These are phyloP conservation scores for Lobophora halterata DNA, from an alignment of 2,888 invertebrate genomes.

Conservation along the genomic window DNA sequence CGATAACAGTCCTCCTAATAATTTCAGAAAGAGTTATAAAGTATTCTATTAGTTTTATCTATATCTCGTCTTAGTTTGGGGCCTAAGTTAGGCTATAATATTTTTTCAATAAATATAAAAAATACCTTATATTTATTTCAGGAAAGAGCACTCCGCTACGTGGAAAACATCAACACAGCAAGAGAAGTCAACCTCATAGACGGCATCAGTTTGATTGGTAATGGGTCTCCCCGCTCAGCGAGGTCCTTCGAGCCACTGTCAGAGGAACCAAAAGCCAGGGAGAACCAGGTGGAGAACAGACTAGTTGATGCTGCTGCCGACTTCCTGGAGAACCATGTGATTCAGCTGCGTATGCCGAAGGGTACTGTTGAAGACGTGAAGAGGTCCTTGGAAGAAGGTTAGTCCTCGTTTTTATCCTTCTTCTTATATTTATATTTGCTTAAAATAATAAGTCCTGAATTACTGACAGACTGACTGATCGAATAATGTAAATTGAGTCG, in stretches of 20 bases:
- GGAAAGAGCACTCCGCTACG: conserved; percentile 86
- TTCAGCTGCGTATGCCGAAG: conserved; percentile 90
- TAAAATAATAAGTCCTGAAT: too few relatives aligned
- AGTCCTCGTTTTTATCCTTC: conserved; percentile 34
- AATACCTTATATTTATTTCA: conserved; percentile 47
- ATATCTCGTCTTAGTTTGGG: too few relatives aligned
- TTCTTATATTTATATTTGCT: background rate
- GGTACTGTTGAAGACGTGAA: conserved; percentile 87
- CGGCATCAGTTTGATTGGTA: conserved; percentile 80
- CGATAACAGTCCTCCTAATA: too few relatives aligned
- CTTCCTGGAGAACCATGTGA: conserved; percentile 89
- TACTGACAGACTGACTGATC: too few relatives aligned
- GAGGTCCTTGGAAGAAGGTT: conserved; percentile 91
- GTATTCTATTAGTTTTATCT: too few relatives aligned
- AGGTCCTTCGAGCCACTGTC: conserved; percentile 83
- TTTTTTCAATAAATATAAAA: too few relatives aligned
- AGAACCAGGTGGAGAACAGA: conserved; percentile 86
- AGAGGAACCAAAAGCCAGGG: conserved; percentile 86
- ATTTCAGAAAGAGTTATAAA: too few relatives aligned
- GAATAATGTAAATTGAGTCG: too few relatives aligned
- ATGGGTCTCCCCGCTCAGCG: conserved; percentile 78
- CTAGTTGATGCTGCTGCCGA: conserved; percentile 87
- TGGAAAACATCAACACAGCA: conserved; percentile 77
- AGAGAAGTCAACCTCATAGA: conserved; percentile 81
- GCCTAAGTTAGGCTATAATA: too few relatives aligned